Base-by-base conservation (phyloP, 2,888 invertebrate genomes). In the Hyles lineata region DNA sequence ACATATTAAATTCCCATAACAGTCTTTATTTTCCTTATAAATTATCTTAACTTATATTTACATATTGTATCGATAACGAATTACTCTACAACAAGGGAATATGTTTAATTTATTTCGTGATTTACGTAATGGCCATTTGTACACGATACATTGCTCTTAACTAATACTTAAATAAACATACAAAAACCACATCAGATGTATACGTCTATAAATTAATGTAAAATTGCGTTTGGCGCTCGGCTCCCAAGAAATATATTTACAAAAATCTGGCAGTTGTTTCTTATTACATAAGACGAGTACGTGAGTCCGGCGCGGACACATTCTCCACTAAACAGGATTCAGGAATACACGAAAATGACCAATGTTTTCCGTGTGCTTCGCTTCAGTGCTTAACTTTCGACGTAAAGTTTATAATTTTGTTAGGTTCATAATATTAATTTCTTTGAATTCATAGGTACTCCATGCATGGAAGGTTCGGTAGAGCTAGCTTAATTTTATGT, bases 21-120 rank as follows among this genome's bases (percentile, higher is more conserved):
- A 93, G 92, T 93, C 92, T 93, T 93, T 91, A 90, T 87, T 92
- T 90, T 90, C 84, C 89, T 90, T 89, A 90, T 75, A 77, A 80
- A 81, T 86, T 85, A 79, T 72, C 79, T 77, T 85, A 80, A 80
- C 78, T 77, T 84, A 83, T 88, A 87, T 86, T 85, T 87, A 87
- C 84, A 86, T 74, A 74, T 74, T 74, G 23, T 67, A 77, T 58
- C 43, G 7, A 69, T 75, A 55, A 72, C 69, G 77, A 77, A 71
- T 75, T 82, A 80, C 79, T 75, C 74, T 70, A 81, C 76, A 79
- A 63, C 0, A 67, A 58, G 76, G 78, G 79, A 79, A 83, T 78
- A 77, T 69, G 52, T 72, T 74, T 25, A 69, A 75, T 76, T 75
- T 77, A 70, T 74, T 63, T 70, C 76, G 78, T 43, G 29, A 74